Evolutionary conservation across 2,888 invertebrate species (phyloP), one percentile per base, ranked within the genome.

Genomic region (Calameuta filiformis): DNA sequence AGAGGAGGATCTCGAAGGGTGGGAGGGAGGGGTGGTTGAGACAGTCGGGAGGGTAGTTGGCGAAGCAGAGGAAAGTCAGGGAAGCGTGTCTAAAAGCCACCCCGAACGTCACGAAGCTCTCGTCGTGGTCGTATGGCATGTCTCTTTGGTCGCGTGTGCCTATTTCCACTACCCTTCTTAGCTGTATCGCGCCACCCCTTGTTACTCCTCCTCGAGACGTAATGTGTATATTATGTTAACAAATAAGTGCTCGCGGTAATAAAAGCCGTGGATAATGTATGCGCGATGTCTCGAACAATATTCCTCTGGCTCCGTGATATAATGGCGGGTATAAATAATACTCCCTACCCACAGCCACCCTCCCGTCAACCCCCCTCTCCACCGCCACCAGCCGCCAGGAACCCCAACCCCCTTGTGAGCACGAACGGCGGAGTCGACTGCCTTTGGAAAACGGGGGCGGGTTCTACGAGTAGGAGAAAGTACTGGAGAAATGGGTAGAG

Each of bases 161-260:
- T 31, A 71, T 33, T 35, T 35, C 71, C 71, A 15, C 71, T 34
- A 33, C 71, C 34, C 71, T 71, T 34, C 15, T 33, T 71, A 12
- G 31, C 78, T 68, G 35, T 75, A 40, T 76, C 73, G 33, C 69
- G 68, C 74, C 71, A 69, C 75, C 69, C 69, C 40, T 73, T n/a
- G 74, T 68, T 76, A 75, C 68, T 56, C 71, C 71, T 34, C 71
- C 33, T 71, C 71, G 33, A 31, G 71, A 71, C 82, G 81, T 89
- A 89, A 89, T 89, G 89, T 89, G 89, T 89, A 89, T 90, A 90
- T 90, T 90, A 90, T 90, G 89, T 90, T 90, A 90, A 90, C 90
- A 90, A 90, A 90, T 90, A 90, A 90, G 89, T 89, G 88, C 87
- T 86, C 84, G 86, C 84, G 85, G 89, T 87, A 90, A 90, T 89